Percentiles rank a stretch among this genome's conserved stretches.
Evolutionary conservation across 2,888 invertebrate species (phyloP).

Genomic region (Hydriomena furcata): DNA sequence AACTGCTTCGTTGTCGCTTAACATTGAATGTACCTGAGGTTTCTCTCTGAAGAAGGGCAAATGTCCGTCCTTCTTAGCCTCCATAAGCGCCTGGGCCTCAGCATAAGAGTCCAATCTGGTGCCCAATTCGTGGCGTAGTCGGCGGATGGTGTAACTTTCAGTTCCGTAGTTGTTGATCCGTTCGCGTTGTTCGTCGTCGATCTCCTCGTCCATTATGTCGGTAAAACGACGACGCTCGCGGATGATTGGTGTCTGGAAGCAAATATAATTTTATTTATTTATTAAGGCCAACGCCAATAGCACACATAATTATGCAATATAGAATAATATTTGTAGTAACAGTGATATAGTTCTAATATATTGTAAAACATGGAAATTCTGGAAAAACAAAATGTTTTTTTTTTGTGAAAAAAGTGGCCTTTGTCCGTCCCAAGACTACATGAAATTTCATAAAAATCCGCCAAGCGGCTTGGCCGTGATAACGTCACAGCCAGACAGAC

Average conservation of each 20-base stretch:
- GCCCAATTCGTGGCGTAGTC: constrained; percentile 91
- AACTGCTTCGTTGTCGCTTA: not conserved
- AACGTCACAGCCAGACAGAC: too few relatives aligned
- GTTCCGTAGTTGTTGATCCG: constrained; percentile 91
- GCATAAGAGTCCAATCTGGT: constrained; percentile 91
- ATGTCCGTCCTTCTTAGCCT: constrained; percentile 89
- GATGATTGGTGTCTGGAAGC: constrained; percentile 91
- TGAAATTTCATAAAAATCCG: too few relatives aligned
- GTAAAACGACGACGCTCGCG: constrained; percentile 95
- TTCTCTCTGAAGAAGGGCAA: constrained; percentile 97
- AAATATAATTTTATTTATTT: not conserved
- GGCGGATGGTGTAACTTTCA: constrained; percentile 88
- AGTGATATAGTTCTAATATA: too few relatives aligned
- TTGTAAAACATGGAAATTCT: too few relatives aligned
- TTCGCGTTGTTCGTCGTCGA: constrained; percentile 93
- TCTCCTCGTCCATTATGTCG: constrained; percentile 97
- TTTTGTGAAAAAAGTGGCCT: too few relatives aligned
- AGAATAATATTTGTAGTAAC: too few relatives aligned
- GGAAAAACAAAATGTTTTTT: too few relatives aligned
- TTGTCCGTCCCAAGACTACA: too few relatives aligned
- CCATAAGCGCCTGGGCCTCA: constrained; percentile 93
- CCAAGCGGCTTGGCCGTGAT: too few relatives aligned
- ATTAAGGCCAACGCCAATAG: too few relatives aligned
- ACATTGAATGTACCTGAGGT: constrained; percentile 84
- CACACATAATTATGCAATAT: too few relatives aligned